phyloP scores from a whole-genome alignment of 2,888 invertebrate species.

The Cepaea hortensis region DNA sequence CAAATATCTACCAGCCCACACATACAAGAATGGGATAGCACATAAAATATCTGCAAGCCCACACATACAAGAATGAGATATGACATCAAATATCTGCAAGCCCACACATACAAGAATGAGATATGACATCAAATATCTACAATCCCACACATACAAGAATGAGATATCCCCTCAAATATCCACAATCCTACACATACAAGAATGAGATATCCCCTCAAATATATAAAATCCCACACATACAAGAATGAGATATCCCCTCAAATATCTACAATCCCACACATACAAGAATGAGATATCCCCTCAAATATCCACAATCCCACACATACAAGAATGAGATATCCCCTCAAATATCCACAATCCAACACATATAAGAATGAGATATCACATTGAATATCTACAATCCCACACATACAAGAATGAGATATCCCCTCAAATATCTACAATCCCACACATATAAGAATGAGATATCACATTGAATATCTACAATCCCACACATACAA shows the following conservation, averaged over 20 bases:
- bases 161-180: not conserved
- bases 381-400: not conserved
- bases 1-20: not conserved
- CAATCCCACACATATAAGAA: not conserved
- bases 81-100: not conserved
- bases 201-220: not conserved
- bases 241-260: not conserved
- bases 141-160: not conserved
- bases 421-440: not conserved
- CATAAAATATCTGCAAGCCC: conserved; percentile 75
- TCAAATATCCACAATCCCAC: not conserved
- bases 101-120: too few relatives aligned
- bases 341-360: conserved; percentile 70
- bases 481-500: not conserved
- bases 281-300: not conserved
- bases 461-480: not conserved
- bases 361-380: conserved; percentile 68
- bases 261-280: not conserved
- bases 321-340: not conserved
- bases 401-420: conserved; percentile 50
- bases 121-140: not conserved
- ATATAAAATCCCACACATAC: conserved; percentile 79
- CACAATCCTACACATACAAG: conserved; percentile 76
- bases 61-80: conserved; percentile 51
- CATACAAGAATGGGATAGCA: not conserved